A percentile compares a stretch with the other conserved stretches of the same genome.
Evolutionary conservation across 2,888 invertebrate genomes (phyloP).

Genomic region (Scelioninae gen. 1): DNA sequence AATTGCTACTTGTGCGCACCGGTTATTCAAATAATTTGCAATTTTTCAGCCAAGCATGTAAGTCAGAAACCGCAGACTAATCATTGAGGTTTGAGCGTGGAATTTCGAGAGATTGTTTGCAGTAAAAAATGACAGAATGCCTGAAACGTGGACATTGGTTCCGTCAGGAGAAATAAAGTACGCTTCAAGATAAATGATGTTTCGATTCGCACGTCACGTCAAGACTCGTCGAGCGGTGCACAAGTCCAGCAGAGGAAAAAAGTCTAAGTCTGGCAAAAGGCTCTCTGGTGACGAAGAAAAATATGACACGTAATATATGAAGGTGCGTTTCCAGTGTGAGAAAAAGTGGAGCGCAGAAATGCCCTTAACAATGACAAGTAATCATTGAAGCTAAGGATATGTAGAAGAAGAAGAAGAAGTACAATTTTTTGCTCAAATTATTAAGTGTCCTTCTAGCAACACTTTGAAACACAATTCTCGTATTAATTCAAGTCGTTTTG

Average conservation of each 20-base stretch:
- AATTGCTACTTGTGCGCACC: neutral
- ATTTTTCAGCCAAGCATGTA: conserved; percentile 1
- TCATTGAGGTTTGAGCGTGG: conserved; percentile 12
- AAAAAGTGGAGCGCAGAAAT: conserved; percentile 42
- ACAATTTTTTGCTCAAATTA: conserved; percentile 18
- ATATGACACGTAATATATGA: conserved; percentile 66
- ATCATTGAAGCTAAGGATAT: conserved; percentile 15
- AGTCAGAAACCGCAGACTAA: conserved; percentile 1
- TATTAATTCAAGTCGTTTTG: conserved; percentile 76
- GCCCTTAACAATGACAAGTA: conserved; percentile 35
- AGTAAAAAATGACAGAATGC: neutral
- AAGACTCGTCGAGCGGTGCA: conserved; percentile 47
- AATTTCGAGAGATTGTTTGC: conserved; percentile 4
- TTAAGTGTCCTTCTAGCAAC: neutral
- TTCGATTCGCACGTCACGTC: conserved; percentile 66
- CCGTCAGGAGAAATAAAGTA: conserved; percentile 34
- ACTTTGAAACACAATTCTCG: conserved; percentile 10
- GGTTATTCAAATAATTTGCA: neutral
- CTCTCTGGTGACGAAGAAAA: conserved; percentile 40
- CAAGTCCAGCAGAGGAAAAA: conserved; percentile 46
- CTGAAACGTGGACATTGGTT: conserved; percentile 43
- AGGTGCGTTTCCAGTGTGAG: conserved; percentile 19
- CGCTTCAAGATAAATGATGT: conserved; percentile 63
- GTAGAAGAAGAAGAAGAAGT: neutral
- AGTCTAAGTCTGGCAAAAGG: conserved; percentile 15